These are phyloP conservation scores for Prunella fulvescens DNA, from an alignment of 2,113 vertebrate genomes.

Conservation along the genomic window DNA sequence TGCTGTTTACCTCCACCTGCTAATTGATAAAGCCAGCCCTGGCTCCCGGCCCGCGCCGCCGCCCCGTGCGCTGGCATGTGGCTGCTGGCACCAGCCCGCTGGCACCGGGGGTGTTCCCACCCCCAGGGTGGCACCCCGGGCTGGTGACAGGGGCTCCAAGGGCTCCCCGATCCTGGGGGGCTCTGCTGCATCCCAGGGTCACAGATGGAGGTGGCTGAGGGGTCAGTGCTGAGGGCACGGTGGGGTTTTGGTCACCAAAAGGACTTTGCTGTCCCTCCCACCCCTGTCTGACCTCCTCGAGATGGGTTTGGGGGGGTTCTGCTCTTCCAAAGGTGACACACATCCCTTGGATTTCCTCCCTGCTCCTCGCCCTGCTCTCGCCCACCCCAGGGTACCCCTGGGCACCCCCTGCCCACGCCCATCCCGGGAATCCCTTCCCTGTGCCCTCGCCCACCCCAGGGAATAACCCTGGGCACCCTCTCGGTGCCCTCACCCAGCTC, in stretches of 20 bases:
- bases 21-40: conserved; percentile 60
- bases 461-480: neutral
- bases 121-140: accelerated
- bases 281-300: neutral
- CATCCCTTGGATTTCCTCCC: neutral
- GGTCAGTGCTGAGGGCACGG: neutral
- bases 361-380: accelerated
- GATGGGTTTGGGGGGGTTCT: too few relatives aligned
- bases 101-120: accelerated
- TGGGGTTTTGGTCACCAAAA: neutral
- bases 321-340: accelerated
- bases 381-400: neutral
- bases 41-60: neutral
- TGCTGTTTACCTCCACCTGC: conserved; percentile 55
- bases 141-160: accelerated
- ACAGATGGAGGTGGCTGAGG: accelerated
- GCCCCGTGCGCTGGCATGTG: neutral
- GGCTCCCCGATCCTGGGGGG: neutral
- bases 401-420: accelerated
- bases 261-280: accelerated
- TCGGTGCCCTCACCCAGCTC: neutral
- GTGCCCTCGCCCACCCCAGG: accelerated
- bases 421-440: neutral
- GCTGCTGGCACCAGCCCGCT: neutral
- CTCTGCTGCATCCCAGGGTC: accelerated